Conservation (phyloP, 2,888 invertebrate species). For the Spilarctia lutea region DNA sequence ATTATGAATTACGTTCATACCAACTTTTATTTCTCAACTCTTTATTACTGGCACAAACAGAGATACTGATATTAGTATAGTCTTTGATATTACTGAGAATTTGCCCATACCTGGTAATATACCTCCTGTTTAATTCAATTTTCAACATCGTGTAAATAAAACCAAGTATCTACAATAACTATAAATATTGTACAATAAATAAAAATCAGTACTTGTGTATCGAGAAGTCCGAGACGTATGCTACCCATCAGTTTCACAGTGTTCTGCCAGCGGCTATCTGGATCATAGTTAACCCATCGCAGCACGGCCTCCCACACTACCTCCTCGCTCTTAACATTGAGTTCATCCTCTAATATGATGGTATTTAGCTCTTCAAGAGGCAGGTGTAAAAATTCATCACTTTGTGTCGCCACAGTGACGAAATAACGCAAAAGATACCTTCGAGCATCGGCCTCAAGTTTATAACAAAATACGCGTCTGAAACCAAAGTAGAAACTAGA, state of each 20-base stretch:
- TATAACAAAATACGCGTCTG: slow-evolving; percentile 90
- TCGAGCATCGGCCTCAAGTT: slow-evolving; percentile 89
- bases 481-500: slow-evolving; percentile 39
- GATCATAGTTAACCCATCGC: slow-evolving; percentile 94
- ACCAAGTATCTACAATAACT: too few species aligned
- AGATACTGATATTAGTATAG: too few species aligned
- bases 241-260: slow-evolving; percentile 93
- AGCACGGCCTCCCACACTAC: slow-evolving; percentile 94
- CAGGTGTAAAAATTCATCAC: slow-evolving; percentile 91
- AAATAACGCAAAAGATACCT: slow-evolving; percentile 92
- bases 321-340: slow-evolving; percentile 96
- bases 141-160: neutral
- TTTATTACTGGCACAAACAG: too few species aligned
- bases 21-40: too few species aligned
- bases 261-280: slow-evolving; percentile 89
- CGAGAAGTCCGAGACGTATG: slow-evolving; percentile 93
- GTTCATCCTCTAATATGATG: slow-evolving; percentile 93
- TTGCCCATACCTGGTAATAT: too few species aligned
- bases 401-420: slow-evolving; percentile 90
- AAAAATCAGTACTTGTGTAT: slow-evolving; percentile 87
- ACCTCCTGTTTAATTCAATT: too few species aligned
- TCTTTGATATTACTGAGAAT: too few species aligned
- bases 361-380: slow-evolving; percentile 91
- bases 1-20: too few species aligned
- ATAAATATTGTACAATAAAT: neutral